These are phyloP conservation scores for Galerucella calmariensis DNA, from an alignment of 2,888 invertebrate genomes.

Conservation along the genomic window DNA sequence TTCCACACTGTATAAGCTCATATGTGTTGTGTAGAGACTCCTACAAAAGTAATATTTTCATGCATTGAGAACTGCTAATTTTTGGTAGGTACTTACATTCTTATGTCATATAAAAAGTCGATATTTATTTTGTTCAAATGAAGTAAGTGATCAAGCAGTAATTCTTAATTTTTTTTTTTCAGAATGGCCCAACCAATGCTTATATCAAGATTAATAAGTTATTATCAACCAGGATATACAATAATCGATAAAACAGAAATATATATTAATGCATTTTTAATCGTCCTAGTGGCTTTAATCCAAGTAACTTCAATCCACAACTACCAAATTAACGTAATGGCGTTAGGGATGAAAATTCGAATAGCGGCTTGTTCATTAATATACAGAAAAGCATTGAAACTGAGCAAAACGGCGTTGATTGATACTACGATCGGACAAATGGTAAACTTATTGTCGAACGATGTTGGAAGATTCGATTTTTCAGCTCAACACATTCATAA, in stretches of 20 bases:
- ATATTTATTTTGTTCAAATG: background rate
- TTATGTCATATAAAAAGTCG: too few relatives aligned
- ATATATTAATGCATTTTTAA: constrained; percentile 79
- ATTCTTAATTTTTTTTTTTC: constrained; percentile 34
- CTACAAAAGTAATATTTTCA: too few relatives aligned
- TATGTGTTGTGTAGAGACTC: background rate
- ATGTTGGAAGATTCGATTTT: constrained; percentile 84
- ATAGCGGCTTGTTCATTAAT: constrained; percentile 85
- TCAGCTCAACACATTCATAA: constrained; percentile 82
- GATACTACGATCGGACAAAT: constrained; percentile 52
- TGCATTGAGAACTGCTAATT: too few relatives aligned
- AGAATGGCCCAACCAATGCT: constrained; percentile 53
- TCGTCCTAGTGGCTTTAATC: constrained; percentile 64
- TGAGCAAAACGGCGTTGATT: constrained; percentile 48
- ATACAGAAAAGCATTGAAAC: constrained; percentile 68
- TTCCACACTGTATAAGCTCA: too few relatives aligned
- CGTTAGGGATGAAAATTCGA: constrained; percentile 86
- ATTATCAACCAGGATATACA: constrained; percentile 68
- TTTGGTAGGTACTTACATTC: too few relatives aligned
- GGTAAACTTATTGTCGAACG: constrained; percentile 52
- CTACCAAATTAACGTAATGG: constrained; percentile 85
- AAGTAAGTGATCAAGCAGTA: background rate
- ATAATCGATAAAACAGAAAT: constrained; percentile 68
- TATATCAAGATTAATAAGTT: constrained; percentile 68
- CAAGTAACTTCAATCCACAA: constrained; percentile 74